Conservation (phyloP, 1,140 invertebrate genomes). For the Pogonomyrmex barbatus region DNA sequence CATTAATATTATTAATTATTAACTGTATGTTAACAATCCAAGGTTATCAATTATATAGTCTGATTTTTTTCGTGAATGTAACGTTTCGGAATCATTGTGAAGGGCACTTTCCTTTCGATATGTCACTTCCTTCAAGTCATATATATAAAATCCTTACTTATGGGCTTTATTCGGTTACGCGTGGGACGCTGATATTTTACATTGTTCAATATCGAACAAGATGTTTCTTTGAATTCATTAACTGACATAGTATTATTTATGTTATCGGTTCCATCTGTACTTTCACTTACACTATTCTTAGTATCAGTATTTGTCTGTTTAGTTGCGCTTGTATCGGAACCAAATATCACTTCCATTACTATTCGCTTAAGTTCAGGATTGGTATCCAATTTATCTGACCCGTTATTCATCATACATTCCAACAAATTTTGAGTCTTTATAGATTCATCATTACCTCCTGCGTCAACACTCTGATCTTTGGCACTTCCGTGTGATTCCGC, state of each 20-base stretch:
- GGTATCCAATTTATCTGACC: not conserved
- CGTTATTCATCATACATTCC: not conserved
- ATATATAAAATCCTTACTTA: slow-evolving; percentile 90
- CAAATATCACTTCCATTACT: slow-evolving; percentile 81
- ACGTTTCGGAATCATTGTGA: not conserved
- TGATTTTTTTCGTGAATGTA: not conserved
- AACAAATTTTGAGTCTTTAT: not conserved
- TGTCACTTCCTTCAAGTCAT: slow-evolving; percentile 85
- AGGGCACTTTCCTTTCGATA: slow-evolving; percentile 38
- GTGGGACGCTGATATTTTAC: slow-evolving; percentile 84
- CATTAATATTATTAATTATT: not conserved
- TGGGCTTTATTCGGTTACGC: slow-evolving; percentile 88
- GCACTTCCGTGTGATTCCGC: not conserved
- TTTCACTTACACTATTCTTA: not conserved
- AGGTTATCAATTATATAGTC: not conserved
- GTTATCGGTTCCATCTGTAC: not conserved
- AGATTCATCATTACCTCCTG: not conserved
- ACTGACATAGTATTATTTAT: not conserved
- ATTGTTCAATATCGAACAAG: not conserved
- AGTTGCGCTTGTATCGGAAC: slow-evolving; percentile 58
- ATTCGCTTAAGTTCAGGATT: slow-evolving; percentile 73
- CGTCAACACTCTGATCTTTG: not conserved
- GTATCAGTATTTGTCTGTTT: slow-evolving; percentile 26
- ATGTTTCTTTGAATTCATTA: slow-evolving; percentile 16
- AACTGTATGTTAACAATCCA: not conserved